Conservation (phyloP, 2,888 invertebrate genomes). For the Pterobdella sp. region DNA sequence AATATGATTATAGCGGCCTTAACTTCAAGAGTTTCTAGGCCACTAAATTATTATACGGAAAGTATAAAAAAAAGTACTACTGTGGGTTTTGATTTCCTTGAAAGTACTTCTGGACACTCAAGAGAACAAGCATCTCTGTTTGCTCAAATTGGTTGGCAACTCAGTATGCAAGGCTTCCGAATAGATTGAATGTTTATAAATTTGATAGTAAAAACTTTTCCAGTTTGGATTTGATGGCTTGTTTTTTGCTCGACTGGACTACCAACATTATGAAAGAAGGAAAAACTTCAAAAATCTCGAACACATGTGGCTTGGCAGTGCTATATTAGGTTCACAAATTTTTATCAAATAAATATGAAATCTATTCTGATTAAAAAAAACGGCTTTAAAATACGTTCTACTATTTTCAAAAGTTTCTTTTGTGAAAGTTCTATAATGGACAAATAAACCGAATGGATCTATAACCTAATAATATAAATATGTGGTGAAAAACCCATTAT, state of each 20-base stretch:
- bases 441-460: too few relatives aligned
- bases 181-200: conserved; percentile 59
- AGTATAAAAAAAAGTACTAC: too few relatives aligned
- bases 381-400: too few relatives aligned
- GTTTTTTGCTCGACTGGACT: conserved; percentile 77
- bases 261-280: conserved; percentile 66
- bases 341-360: not conserved
- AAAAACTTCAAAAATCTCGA: conserved; percentile 63
- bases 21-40: too few relatives aligned
- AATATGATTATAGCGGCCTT: too few relatives aligned
- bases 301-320: conserved; percentile 71
- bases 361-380: too few relatives aligned
- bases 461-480: too few relatives aligned
- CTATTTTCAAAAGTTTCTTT: too few relatives aligned
- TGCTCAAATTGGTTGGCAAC: conserved; percentile 74
- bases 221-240: conserved; percentile 82
- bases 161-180: conserved; percentile 80
- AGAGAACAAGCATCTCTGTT: conserved; percentile 69
- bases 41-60: too few relatives aligned
- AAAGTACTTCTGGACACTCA: conserved; percentile 56
- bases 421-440: too few relatives aligned
- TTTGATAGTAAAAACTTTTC: conserved; percentile 43
- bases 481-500: too few relatives aligned
- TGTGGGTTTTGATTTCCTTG: conserved; percentile 54
- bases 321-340: conserved; percentile 52